Conservation (phyloP, 2,888 invertebrate species). For the Drosophila helvetica region DNA sequence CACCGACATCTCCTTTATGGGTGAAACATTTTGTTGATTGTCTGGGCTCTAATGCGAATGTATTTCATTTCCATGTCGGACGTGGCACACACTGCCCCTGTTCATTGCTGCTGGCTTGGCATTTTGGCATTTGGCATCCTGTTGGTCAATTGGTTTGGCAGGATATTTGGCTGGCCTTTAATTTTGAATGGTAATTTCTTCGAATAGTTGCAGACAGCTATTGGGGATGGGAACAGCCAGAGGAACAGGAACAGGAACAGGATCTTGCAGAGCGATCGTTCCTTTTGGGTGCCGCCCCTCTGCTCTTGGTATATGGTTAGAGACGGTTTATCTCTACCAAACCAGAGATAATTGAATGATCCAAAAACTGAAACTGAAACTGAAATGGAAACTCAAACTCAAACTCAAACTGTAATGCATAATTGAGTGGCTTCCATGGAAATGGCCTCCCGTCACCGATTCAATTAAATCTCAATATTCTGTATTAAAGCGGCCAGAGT, state of each 20-base stretch:
- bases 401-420: not conserved
- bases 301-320: no score
- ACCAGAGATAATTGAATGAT: not conserved
- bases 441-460: not conserved
- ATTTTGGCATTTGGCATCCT: no score
- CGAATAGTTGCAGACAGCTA: constrained; percentile 21
- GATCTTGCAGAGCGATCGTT: no score
- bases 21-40: constrained; percentile 44
- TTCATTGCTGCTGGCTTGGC: constrained; percentile 8
- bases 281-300: no score
- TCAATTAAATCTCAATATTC: constrained; percentile 13
- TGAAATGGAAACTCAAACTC: no score
- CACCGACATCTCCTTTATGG: constrained; percentile 29
- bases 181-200: constrained; percentile 32
- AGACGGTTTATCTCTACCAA: no score
- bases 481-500: not conserved
- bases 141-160: constrained; percentile 49
- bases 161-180: constrained; percentile 50
- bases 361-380: not conserved
- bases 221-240: no score
- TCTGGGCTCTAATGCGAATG: not conserved
- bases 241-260: no score
- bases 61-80: constrained; percentile 20
- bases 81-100: constrained; percentile 1
- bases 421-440: not conserved